These are phyloP conservation scores for Drosophila ironensis DNA, from an alignment of 1,140 invertebrate species.

Conservation along the genomic window DNA sequence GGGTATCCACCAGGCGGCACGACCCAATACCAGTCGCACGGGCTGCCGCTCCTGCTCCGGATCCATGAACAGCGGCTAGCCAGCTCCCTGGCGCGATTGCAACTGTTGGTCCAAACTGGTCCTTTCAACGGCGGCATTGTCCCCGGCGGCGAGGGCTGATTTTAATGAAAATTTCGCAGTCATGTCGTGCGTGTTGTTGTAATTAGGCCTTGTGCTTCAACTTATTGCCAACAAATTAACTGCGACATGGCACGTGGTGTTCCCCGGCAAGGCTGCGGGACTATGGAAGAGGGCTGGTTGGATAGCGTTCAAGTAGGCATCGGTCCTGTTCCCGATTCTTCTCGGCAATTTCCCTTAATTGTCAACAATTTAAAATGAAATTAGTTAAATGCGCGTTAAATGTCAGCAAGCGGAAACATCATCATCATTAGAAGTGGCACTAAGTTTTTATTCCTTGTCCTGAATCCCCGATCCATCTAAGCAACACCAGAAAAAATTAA, in stretches of 20 bases:
- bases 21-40: conserved; percentile 46
- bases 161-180: conserved; percentile 81
- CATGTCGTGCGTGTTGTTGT: conserved; percentile 79
- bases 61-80: conserved; percentile 43
- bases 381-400: conserved; percentile 77
- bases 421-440: conserved; percentile 48
- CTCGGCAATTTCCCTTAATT: conserved; percentile 78
- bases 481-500: neutral
- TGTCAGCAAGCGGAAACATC: conserved; percentile 64
- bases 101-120: conserved; percentile 43
- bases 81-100: conserved; percentile 36
- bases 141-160: conserved; percentile 31
- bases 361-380: conserved; percentile 80
- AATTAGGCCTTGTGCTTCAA: conserved; percentile 75
- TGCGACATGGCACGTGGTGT: conserved; percentile 76
- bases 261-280: conserved; percentile 1
- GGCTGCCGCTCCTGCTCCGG: conserved; percentile 11
- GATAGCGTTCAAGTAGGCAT: conserved; percentile 9
- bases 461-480: neutral
- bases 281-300: neutral
- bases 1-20: conserved; percentile 74
- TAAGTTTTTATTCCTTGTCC: conserved; percentile 16
- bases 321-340: conserved; percentile 56
- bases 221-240: conserved; percentile 82
- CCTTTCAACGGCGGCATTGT: conserved; percentile 29